A percentile compares a stretch with the other conserved stretches of the same genome.
Evolutionary conservation across 2,797 vertebrate genomes (phyloP).

Genomic region (Masticophis lateralis): DNA sequence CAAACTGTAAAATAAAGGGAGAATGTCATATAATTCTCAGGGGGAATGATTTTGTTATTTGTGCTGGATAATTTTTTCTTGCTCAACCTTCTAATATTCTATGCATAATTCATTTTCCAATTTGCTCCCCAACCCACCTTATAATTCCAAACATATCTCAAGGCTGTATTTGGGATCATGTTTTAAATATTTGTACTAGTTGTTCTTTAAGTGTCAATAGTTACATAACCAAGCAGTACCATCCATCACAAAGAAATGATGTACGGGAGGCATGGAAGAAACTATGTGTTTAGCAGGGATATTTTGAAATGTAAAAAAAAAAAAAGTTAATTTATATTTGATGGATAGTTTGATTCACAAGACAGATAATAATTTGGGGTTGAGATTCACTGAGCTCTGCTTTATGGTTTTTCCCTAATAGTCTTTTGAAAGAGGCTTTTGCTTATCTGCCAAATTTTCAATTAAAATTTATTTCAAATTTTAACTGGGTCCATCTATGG

Average conservation of each 20-base stretch:
- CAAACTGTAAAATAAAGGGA: background rate
- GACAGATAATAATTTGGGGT: background rate
- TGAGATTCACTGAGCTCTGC: background rate
- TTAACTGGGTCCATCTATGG: background rate
- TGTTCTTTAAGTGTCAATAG: background rate
- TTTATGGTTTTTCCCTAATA: background rate
- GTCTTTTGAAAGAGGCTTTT: background rate
- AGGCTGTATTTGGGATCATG: background rate
- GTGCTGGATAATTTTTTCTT: background rate
- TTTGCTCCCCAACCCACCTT: background rate
- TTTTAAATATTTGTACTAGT: background rate
- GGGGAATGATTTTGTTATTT: background rate
- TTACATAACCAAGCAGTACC: background rate
- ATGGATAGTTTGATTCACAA: background rate
- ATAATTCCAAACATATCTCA: background rate
- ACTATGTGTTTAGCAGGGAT: background rate
- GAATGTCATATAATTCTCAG: background rate
- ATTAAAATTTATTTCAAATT: background rate
- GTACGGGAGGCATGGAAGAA: background rate
- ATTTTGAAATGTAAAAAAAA: background rate
- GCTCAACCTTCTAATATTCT: background rate
- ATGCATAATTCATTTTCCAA: background rate
- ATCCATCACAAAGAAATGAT: background rate
- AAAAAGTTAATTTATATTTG: background rate
- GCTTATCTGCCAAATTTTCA: background rate